Evolutionary conservation across 2,113 vertebrate genomes (phyloP).

Genomic region (Limanda limanda): DNA sequence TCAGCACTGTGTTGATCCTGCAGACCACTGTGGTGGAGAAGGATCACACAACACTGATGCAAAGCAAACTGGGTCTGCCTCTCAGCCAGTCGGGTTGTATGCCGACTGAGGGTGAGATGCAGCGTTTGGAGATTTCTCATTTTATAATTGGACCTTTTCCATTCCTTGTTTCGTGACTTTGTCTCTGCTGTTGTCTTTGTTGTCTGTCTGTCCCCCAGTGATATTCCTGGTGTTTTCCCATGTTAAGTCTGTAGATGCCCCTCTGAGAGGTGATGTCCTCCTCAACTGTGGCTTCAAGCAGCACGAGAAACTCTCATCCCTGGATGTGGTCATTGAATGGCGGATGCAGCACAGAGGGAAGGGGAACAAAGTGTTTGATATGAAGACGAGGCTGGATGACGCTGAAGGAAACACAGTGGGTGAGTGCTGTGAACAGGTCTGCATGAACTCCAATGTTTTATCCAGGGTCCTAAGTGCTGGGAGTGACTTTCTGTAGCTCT

Average conservation of each 20-base stretch:
- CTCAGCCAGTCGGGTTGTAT: constrained; percentile 79
- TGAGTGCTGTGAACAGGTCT: constrained; percentile 36
- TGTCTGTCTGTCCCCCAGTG: constrained; percentile 72
- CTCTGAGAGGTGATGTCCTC: constrained; percentile 72
- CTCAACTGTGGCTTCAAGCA: constrained; percentile 85
- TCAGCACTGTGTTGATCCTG: constrained; percentile 82
- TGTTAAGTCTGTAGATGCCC: constrained; percentile 64
- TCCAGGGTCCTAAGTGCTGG: neutral
- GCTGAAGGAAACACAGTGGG: constrained; percentile 41
- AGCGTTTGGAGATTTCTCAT: neutral
- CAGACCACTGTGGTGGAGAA: constrained; percentile 59
- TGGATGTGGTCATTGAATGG: constrained; percentile 82
- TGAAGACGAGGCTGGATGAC: constrained; percentile 61
- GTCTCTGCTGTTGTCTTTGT: constrained; percentile 15
- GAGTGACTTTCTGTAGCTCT: neutral
- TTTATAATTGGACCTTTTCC: neutral
- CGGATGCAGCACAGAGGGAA: constrained; percentile 85
- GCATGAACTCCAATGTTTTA: neutral
- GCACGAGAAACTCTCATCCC: constrained; percentile 60
- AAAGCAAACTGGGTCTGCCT: constrained; percentile 79
- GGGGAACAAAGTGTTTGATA: constrained; percentile 78
- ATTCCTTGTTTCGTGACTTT: neutral
- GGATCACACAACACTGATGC: constrained; percentile 55
- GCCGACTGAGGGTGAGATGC: constrained; percentile 73
- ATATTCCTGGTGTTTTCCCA: constrained; percentile 85